Conservation (phyloP, 2,113 vertebrate genomes). For the Hypocryptadius cinnamomeus region DNA sequence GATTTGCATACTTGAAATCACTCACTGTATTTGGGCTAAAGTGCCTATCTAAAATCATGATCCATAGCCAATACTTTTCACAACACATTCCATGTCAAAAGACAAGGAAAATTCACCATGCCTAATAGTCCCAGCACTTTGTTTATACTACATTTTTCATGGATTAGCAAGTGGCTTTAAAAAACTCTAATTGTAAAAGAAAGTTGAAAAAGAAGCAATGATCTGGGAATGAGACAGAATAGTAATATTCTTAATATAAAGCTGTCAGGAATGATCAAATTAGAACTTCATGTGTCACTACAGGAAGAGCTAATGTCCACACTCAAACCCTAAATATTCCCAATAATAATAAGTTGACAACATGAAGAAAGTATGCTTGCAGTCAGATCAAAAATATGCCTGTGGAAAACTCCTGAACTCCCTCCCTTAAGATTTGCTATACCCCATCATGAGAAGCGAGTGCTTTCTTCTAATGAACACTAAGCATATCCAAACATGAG, state of each 20-base stretch:
- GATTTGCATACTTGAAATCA: neutral
- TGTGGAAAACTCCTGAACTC: slow-evolving; percentile 43
- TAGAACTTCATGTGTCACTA: neutral
- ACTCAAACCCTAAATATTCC: neutral
- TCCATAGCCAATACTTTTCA: neutral
- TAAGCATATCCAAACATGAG: slow-evolving; percentile 28
- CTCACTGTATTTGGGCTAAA: neutral
- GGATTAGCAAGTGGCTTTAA: neutral
- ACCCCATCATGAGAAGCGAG: slow-evolving; percentile 59
- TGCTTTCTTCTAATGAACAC: slow-evolving; percentile 58
- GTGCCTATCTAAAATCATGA: neutral
- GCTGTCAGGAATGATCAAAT: neutral
- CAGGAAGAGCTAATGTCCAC: neutral
- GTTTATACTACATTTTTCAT: neutral
- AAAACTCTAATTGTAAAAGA: neutral
- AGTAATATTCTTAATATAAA: neutral
- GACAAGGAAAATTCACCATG: neutral
- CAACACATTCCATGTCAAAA: neutral
- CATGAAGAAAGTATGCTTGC: slow-evolving; percentile 6
- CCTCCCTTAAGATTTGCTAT: neutral
- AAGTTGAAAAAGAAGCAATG: neutral
- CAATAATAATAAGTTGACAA: neutral
- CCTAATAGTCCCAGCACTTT: neutral
- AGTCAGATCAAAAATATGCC: slow-evolving; percentile 41
- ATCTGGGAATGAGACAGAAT: neutral